Evolutionary conservation across 2,888 invertebrate genomes (phyloP), one percentile per base, ranked within the genome.

Genomic region (Nomada hirtipes): DNA sequence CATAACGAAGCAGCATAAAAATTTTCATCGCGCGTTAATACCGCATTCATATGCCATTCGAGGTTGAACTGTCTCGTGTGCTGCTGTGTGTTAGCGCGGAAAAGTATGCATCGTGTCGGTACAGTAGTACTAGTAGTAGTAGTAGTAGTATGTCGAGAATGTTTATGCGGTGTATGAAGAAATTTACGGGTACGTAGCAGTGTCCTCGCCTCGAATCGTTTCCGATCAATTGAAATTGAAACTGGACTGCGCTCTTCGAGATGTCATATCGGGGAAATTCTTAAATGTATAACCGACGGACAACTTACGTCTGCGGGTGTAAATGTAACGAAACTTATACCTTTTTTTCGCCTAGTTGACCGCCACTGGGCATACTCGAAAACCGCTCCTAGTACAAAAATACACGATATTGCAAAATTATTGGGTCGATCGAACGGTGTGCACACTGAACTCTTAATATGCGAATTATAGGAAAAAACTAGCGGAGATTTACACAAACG

Each of bases 361-460:
- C 87, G 73, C 79, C 87, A 84, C 78, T 76, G 64, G 76, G 65
- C 86, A 70, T 47, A 73, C 78, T 69, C 86, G 79, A 77, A 68
- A 77, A 72, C 86, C 79, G 87, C 77, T 88, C 88, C 88, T 88
- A 87, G 74, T 81, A 87, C 77, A 88, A 79, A 88, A 85, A 88
- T 78, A 88, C 71, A 87, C 75, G 81, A 83, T 20, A 81, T 81
- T 85, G 85, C 80, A 76, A 79, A 53, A 83, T 88, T 83, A 87
- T 83, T 78, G 65, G 55, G 61, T 72, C 74, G 72, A 71, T 74
- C 68, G 64, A 20, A 15, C 64, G 36, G 18, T 55, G 4, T 23
- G 10, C 55, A 81, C 69, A 80, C 53, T 61, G 72, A 83, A 65
- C 76, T 79, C 65, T 85, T 76, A 79, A 47, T 71, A 61, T 68